Evolutionary conservation across 2,113 vertebrate genomes (phyloP).

Genomic region (Petromus typicus): DNA sequence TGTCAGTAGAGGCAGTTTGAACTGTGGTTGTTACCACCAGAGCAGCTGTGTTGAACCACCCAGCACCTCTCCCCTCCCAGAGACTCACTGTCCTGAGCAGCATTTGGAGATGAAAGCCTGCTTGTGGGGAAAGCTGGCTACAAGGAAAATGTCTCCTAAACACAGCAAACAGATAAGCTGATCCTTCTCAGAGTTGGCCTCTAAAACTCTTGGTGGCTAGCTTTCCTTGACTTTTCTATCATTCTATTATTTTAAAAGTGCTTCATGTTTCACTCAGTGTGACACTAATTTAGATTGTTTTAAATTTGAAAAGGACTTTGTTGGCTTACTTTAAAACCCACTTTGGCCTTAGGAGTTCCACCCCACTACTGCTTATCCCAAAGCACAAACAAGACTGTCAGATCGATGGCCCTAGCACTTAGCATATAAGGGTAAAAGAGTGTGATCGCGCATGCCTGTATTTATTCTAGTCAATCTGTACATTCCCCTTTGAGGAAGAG

Average conservation of each 20-base stretch:
- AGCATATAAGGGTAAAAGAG: fast-evolving
- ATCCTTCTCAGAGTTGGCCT: background rate
- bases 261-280: background rate
- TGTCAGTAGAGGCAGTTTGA: constrained; percentile 75
- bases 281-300: background rate
- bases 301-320: background rate
- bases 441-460: background rate
- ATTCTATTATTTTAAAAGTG: background rate
- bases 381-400: background rate
- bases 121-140: background rate
- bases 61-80: background rate
- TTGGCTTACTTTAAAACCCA: background rate
- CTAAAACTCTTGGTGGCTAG: background rate
- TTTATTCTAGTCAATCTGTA: too few species aligned
- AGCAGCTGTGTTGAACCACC: background rate
- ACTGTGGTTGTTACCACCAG: background rate
- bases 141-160: background rate
- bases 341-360: background rate
- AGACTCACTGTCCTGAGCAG: background rate
- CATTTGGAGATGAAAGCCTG: fast-evolving
- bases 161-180: fast-evolving
- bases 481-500: background rate
- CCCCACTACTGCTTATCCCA: background rate
- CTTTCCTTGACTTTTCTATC: constrained; percentile 8
- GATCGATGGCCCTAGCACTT: background rate